Percentiles rank a stretch among this genome's conserved stretches.
These are phyloP conservation scores for Linurgus olivaceus DNA, from an alignment of 2,797 vertebrate genomes.

Conservation along the genomic window DNA sequence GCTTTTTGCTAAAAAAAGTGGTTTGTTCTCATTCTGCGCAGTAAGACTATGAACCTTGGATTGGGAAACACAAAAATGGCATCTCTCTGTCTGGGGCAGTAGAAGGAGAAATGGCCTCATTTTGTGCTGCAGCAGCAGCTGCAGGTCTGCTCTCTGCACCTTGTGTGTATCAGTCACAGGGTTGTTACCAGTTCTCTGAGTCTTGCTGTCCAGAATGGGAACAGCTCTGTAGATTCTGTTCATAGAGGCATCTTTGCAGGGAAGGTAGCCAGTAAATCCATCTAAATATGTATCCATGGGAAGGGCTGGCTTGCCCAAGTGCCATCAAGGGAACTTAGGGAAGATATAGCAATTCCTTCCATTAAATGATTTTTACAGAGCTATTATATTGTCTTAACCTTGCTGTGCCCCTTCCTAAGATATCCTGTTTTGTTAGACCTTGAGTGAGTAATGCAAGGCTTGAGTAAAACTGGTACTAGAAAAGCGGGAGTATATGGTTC, in stretches of 20 bases:
- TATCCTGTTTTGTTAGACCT: neutral
- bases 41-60: neutral
- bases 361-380: neutral
- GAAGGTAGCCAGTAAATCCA: neutral
- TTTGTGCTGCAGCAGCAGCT: neutral
- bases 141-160: neutral
- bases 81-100: neutral
- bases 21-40: neutral
- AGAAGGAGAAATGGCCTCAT: neutral
- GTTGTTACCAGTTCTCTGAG: neutral
- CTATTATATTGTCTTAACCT: neutral
- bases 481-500: neutral
- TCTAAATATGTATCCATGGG: neutral
- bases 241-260: neutral
- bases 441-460: neutral
- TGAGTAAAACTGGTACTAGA: neutral
- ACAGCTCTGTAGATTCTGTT: neutral
- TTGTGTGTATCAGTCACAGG: fast-evolving
- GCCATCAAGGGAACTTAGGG: fast-evolving
- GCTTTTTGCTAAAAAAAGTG: neutral
- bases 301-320: neutral
- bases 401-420: neutral
- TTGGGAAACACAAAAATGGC: neutral
- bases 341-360: neutral
- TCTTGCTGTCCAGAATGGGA: neutral